Evolutionary conservation across 2,113 vertebrate species (phyloP).

Genomic region (Corythaixoides concolor): DNA sequence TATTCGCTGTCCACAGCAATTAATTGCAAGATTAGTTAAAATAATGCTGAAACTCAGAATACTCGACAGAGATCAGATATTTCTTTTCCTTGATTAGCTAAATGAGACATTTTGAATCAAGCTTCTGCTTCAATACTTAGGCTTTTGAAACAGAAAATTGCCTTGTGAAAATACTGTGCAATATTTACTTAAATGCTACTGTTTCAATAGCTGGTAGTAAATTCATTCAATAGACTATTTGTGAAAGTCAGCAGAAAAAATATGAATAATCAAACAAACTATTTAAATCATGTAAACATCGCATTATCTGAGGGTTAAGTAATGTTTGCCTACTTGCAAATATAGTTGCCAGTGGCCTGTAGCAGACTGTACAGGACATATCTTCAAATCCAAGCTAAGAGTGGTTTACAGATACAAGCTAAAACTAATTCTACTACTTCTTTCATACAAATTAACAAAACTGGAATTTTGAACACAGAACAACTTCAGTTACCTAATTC

Average conservation of each 20-base stretch:
- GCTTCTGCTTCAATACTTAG: background rate
- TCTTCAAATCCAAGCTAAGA: background rate
- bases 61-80: background rate
- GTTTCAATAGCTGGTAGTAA: slow-evolving; percentile 31
- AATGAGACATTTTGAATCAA: slow-evolving; percentile 19
- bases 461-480: background rate
- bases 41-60: background rate
- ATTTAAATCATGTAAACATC: slow-evolving; percentile 1
- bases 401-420: background rate
- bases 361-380: background rate
- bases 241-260: slow-evolving; percentile 1
- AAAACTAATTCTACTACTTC: background rate
- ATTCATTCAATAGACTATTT: slow-evolving; percentile 12
- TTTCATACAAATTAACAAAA: background rate
- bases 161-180: background rate
- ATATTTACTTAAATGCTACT: slow-evolving; percentile 27
- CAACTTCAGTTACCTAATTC: background rate
- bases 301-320: background rate
- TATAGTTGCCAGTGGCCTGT: background rate
- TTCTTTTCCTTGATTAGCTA: slow-evolving; percentile 18
- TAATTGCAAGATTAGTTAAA: background rate
- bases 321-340: background rate
- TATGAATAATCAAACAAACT: slow-evolving; percentile 28
- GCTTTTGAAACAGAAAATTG: slow-evolving; percentile 18
- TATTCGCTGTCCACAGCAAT: background rate